These are phyloP conservation scores for Muntiacus muntjak DNA, from an alignment of 2,113 vertebrate species.

Conservation along the genomic window DNA sequence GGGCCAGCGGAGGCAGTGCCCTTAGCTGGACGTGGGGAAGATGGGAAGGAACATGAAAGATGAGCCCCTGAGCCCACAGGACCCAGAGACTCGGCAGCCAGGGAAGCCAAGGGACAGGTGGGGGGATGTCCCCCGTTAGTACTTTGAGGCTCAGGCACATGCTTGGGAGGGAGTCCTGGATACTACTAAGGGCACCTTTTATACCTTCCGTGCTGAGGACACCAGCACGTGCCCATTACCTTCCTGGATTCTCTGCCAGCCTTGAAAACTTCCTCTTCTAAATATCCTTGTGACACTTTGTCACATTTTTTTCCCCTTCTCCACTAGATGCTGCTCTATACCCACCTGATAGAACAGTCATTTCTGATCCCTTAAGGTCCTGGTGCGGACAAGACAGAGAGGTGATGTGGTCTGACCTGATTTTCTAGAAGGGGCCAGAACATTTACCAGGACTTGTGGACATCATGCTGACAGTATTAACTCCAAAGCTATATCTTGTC, in stretches of 20 bases:
- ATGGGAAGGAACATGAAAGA: not conserved
- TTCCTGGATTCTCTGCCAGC: not conserved
- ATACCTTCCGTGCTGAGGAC: not conserved
- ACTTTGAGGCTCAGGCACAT: not conserved
- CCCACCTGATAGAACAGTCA: not conserved
- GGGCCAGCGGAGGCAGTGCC: not conserved
- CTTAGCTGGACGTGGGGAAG: not conserved
- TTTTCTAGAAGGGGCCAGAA: not conserved
- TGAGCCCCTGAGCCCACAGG: not conserved
- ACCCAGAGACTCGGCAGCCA: not conserved
- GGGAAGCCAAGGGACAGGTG: not conserved
- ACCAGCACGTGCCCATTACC: not conserved
- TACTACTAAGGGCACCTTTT: too few relatives aligned
- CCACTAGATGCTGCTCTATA: not conserved
- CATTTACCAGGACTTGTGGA: not conserved
- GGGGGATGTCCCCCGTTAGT: fast-evolving
- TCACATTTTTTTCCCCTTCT: not conserved
- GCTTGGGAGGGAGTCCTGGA: not conserved
- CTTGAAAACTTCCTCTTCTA: not conserved
- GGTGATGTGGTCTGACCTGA: fast-evolving
- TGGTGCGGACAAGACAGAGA: not conserved
- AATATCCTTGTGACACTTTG: not conserved
- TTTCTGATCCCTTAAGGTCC: not conserved
- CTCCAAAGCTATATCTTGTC: not conserved
- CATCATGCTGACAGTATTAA: not conserved